Evolutionary conservation across 1,140 invertebrate species (phyloP).

Genomic region (Lepidurus packardi): DNA sequence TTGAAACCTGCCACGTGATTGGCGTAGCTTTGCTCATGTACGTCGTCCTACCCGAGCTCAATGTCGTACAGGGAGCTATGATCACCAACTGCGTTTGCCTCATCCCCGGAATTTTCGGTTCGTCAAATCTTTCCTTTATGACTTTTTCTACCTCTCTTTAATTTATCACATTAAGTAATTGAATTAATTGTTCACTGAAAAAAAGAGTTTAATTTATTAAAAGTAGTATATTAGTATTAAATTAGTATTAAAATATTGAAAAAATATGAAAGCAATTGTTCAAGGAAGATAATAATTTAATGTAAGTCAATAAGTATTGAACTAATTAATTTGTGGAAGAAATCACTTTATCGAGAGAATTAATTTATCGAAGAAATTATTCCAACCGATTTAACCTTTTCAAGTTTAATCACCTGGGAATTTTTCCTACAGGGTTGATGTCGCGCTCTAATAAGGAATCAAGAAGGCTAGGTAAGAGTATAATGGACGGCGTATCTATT

Average conservation of each 20-base stretch:
- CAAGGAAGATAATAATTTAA: no score
- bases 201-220: not conserved
- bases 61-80: constrained; percentile 88
- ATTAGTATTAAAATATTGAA: no score
- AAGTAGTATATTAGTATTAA: no score
- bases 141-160: not conserved
- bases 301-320: no score
- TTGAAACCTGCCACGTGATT: constrained; percentile 79
- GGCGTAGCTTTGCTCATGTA: constrained; percentile 80
- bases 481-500: constrained; percentile 74
- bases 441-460: constrained; percentile 74
- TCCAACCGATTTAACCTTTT: not conserved
- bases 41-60: constrained; percentile 78
- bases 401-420: constrained; percentile 43
- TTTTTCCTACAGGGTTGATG: constrained; percentile 53
- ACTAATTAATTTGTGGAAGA: not conserved
- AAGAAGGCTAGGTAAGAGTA: constrained; percentile 66
- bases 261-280: no score
- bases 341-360: not conserved
- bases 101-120: constrained; percentile 70
- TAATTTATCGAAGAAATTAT: constrained; percentile 10
- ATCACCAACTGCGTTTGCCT: constrained; percentile 89
- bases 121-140: constrained; percentile 34
- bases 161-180: not conserved
- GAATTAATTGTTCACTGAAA: not conserved